Conservation (phyloP, 2,113 vertebrate species). For the Ictalurus furcatus region DNA sequence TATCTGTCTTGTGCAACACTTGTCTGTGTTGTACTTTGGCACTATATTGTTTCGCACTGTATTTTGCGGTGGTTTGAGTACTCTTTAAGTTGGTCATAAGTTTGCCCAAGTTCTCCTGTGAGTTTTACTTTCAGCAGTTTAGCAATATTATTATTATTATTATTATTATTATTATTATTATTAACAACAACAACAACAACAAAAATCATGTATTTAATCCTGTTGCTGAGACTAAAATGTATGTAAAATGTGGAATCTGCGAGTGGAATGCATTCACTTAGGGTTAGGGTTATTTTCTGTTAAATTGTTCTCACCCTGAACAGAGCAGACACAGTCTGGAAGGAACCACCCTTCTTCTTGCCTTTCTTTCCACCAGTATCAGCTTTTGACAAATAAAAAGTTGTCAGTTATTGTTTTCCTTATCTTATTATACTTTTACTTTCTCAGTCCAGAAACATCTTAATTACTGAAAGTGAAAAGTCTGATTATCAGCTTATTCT, state of each 20-base stretch:
- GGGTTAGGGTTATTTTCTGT: background rate
- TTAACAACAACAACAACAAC: too few species aligned
- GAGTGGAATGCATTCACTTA: background rate
- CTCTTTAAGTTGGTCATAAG: slow-evolving; percentile 87
- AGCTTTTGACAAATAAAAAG: background rate
- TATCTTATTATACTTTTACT: background rate
- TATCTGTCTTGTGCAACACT: too few species aligned
- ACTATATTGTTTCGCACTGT: too few species aligned
- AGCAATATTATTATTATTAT: too few species aligned
- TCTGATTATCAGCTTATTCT: background rate
- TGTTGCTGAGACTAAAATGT: background rate
- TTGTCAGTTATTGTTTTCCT: background rate
- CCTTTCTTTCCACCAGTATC: slow-evolving; percentile 30
- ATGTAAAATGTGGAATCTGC: background rate
- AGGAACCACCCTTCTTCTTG: slow-evolving; percentile 46
- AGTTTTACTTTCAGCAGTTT: slow-evolving; percentile 62
- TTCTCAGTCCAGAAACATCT: background rate
- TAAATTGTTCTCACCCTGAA: slow-evolving; percentile 9
- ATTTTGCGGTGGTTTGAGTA: slow-evolving; percentile 74
- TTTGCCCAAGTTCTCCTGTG: slow-evolving; percentile 89
- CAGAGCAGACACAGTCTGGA: background rate
- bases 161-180: too few species aligned
- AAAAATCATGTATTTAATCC: too few species aligned
- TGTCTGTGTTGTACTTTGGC: too few species aligned
- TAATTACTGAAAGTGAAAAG: background rate